Base-by-base conservation (phyloP, 2,797 vertebrate genomes). In the Pyrocephalus nanus region DNA sequence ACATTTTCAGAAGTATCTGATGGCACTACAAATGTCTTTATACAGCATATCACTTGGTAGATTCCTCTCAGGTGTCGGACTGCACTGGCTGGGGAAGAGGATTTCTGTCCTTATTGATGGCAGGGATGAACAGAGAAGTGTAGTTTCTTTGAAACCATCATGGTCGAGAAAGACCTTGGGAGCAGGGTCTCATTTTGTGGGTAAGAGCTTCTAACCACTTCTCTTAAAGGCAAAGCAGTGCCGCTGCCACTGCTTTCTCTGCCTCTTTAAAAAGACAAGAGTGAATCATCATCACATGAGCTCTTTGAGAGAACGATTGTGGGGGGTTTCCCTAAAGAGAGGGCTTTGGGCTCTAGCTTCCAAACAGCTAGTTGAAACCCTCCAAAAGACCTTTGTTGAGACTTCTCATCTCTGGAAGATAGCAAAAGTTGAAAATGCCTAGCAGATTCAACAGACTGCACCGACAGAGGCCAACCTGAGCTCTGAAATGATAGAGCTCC, bases 1-100 rank as follows among this genome's bases (percentile, higher is more conserved):
- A 5, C 48, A 14, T 65, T 79, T 83, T 67, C 47, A 66, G 23
- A 58, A 34, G 38, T 42, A 40, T 10, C 15, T 72, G 32, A 50
- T 30, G 43, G 40, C 13, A 51, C 13, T 55, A 55, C 13, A n/a
- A 83, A 14, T 4, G 9, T 55, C 67, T 87, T 62, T 42, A 0
- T 21, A 36, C 0, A 1, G 27, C 2, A 1, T 4, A 30, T 25
- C 18, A 30, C 12, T 29, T 40, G 6, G 8, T 6, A 54, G 18
- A 21, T 13, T 86, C 51, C 30, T 80, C 36, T 57, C 17, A 34
- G 32, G 42, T 21, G 81, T 38, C 32, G 67, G 61, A 55, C 30
- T 66, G n/a, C 4, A 10, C 6, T 42, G 47, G 14, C 8, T 9
- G 21, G 11, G 20, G 11, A 61, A 65, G 29, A 64, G 8, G 18